Conservation (phyloP, 1,140 invertebrate genomes). For the Scylla paramamosain region DNA sequence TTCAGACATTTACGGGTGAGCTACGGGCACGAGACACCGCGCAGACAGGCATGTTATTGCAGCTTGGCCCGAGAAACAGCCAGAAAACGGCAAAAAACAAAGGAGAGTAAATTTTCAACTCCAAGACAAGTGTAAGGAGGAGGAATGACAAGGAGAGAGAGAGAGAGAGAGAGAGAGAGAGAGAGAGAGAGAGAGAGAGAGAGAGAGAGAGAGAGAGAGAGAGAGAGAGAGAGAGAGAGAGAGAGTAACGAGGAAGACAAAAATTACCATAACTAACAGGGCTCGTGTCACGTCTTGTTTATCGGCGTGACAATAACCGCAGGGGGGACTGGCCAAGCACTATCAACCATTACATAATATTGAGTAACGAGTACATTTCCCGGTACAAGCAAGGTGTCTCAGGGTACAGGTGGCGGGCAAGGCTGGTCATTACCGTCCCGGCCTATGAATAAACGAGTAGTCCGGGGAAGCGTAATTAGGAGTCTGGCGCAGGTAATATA, state of each 20-base stretch:
- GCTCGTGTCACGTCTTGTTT: neutral
- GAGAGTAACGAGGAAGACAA: neutral
- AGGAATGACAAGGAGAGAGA: neutral
- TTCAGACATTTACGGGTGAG: neutral
- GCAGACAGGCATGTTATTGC: neutral
- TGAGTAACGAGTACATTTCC: neutral
- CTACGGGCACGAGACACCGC: neutral
- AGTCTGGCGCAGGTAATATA: conserved; percentile 42
- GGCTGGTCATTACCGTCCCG: conserved; percentile 14
- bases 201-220: too few relatives aligned
- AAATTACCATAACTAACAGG: neutral
- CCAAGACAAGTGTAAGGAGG: neutral
- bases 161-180: too few relatives aligned
- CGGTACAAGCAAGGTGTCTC: neutral
- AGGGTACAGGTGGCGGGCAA: neutral
- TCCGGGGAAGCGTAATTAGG: conserved; percentile 24
- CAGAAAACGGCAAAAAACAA: neutral
- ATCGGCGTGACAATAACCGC: neutral
- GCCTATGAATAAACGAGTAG: conserved; percentile 47
- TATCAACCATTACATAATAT: neutral
- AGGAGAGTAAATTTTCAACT: neutral
- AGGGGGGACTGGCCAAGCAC: neutral
- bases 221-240: neutral
- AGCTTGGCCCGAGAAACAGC: neutral
- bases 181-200: too few relatives aligned